A percentile compares a stretch with the other conserved stretches of the same genome.
These are phyloP conservation scores for Monoplex corrugatus DNA, from an alignment of 2,888 invertebrate species.

Conservation along the genomic window DNA sequence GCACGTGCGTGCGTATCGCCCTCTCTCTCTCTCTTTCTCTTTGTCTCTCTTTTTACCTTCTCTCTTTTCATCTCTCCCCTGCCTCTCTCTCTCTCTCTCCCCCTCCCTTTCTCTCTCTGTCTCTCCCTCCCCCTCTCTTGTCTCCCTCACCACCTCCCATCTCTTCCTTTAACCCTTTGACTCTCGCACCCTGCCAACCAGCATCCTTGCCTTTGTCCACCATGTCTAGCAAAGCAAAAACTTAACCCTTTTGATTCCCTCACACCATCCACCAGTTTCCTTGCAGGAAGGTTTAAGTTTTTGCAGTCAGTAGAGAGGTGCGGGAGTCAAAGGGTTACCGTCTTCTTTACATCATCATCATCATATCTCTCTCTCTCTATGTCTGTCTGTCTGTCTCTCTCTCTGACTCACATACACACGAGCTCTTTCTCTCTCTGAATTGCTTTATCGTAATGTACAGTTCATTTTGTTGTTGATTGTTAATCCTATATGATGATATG, in stretches of 20 bases:
- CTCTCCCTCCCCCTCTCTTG: neutral
- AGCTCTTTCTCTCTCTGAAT: no score
- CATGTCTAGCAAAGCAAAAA: no score
- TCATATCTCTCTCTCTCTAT: neutral
- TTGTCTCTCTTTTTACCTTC: neutral
- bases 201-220: neutral
- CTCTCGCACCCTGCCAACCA: neutral
- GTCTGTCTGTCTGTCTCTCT: neutral
- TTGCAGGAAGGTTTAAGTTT: no score
- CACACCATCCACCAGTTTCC: no score
- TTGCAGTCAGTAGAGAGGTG: no score
- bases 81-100: neutral
- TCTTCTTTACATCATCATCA: neutral
- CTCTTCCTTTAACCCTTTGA: neutral
- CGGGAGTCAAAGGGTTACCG: no score
- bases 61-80: neutral
- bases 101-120: neutral
- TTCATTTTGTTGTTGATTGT: no score
- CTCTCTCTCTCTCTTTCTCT: neutral
- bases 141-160: neutral
- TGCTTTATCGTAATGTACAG: no score
- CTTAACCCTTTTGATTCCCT: no score
- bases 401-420: no score
- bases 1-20: neutral
- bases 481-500: no score